These are phyloP conservation scores for Acanthacorydalis orientalis DNA, from an alignment of 2,888 invertebrate genomes.

Conservation along the genomic window DNA sequence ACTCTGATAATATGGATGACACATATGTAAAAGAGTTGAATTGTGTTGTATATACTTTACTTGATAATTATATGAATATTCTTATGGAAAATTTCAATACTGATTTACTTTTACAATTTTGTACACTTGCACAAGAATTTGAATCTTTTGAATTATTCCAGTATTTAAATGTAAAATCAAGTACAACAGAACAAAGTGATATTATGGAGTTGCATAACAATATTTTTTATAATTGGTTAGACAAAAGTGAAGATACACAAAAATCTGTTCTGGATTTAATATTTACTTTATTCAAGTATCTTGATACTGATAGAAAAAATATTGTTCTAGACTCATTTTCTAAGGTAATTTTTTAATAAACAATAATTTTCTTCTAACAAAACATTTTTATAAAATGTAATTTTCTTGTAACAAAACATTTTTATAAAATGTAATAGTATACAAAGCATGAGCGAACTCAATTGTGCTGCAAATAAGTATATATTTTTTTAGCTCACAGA, in stretches of 20 bases:
- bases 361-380: too few species aligned
- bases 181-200: constrained; percentile 6
- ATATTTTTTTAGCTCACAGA: constrained; percentile 13
- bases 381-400: too few species aligned
- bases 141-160: constrained; percentile 33
- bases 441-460: too few species aligned
- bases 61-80: constrained; percentile 36
- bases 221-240: constrained; percentile 31
- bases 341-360: constrained; percentile 26
- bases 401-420: too few species aligned
- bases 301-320: constrained; percentile 34
- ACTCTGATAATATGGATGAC: constrained; percentile 17
- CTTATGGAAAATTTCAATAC: constrained; percentile 27
- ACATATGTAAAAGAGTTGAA: constrained; percentile 29
- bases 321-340: constrained; percentile 35
- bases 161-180: constrained; percentile 22
- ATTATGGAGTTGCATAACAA: constrained; percentile 23
- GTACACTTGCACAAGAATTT: constrained; percentile 37
- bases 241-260: constrained; percentile 30
- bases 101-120: constrained; percentile 32
- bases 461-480: neutral
- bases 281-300: constrained; percentile 39
- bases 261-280: constrained; percentile 40
- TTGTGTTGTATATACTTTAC: constrained; percentile 27
- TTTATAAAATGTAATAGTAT: too few species aligned